Conservation (phyloP, 2,888 invertebrate species). For the Criorhina ranunculi region DNA sequence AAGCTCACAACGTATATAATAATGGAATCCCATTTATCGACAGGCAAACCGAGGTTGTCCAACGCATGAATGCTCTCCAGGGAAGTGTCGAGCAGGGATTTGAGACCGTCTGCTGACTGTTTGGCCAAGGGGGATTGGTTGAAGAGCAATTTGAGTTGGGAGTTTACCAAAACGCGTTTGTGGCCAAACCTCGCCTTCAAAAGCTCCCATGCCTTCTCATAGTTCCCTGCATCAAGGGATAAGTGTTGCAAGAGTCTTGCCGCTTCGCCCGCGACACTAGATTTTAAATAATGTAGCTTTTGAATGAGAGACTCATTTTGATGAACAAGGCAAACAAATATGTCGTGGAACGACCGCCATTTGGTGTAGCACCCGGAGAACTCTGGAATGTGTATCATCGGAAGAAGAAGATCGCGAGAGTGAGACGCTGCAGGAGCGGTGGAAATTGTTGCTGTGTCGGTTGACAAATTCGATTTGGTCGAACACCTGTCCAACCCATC, state of each 20-base stretch:
- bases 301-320: background rate
- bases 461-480: background rate
- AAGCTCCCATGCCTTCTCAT: too few species aligned
- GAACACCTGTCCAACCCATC: background rate
- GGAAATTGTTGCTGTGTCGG: too few species aligned
- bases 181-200: too few species aligned
- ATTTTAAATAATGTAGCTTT: slow-evolving; percentile 4
- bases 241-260: too few species aligned
- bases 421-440: too few species aligned
- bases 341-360: slow-evolving; percentile 9
- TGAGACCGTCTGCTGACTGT: background rate
- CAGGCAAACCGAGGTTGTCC: background rate
- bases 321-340: slow-evolving; percentile 13
- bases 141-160: background rate
- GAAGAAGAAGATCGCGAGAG: background rate
- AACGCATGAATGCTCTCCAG: background rate
- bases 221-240: too few species aligned
- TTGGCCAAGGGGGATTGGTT: background rate
- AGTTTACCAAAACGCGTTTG: background rate
- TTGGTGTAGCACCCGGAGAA: slow-evolving; percentile 8
- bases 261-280: too few species aligned
- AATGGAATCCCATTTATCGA: background rate
- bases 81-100: background rate
- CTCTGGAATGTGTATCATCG: slow-evolving; percentile 1
- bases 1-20: background rate